phyloP scores from a whole-genome alignment of 2,888 invertebrate genomes.

The Drosophila recens region DNA sequence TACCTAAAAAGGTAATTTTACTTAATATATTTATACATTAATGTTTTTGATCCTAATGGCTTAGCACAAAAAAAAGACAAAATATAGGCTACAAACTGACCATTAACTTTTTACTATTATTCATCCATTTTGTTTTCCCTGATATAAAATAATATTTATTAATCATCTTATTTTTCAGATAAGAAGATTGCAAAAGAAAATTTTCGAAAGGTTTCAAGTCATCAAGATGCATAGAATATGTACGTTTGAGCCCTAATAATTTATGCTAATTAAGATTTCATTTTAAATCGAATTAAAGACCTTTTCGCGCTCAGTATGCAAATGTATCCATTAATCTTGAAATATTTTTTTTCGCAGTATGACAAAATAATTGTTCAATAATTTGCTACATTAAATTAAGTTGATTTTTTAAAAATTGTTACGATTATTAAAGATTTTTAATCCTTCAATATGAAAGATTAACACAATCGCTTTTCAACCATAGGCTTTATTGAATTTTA shows the following conservation, averaged over 20 bases:
- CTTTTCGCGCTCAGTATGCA: not conserved
- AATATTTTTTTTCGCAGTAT: not conserved
- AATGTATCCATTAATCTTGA: not conserved
- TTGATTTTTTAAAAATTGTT: not conserved
- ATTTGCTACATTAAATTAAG: not conserved
- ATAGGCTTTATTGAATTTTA: not conserved
- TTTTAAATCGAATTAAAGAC: not conserved
- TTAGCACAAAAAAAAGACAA: no score
- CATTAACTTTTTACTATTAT: not conserved
- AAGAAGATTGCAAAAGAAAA: slow-evolving; percentile 61
- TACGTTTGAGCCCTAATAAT: not conserved
- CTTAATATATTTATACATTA: not conserved
- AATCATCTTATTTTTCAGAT: slow-evolving; percentile 48
- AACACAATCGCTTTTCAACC: not conserved
- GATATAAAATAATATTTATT: not conserved
- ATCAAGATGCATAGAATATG: slow-evolving; percentile 4
- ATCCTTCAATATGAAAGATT: not conserved
- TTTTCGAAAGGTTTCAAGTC: slow-evolving; percentile 45
- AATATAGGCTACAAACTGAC: no score
- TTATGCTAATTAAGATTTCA: not conserved
- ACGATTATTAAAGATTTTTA: not conserved
- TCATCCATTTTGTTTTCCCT: not conserved
- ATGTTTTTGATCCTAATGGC: not conserved
- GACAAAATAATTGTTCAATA: not conserved
- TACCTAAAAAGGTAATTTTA: not conserved